phyloP scores from a whole-genome alignment of 2,113 vertebrate genomes.

The Aptenodytes forsteri region DNA sequence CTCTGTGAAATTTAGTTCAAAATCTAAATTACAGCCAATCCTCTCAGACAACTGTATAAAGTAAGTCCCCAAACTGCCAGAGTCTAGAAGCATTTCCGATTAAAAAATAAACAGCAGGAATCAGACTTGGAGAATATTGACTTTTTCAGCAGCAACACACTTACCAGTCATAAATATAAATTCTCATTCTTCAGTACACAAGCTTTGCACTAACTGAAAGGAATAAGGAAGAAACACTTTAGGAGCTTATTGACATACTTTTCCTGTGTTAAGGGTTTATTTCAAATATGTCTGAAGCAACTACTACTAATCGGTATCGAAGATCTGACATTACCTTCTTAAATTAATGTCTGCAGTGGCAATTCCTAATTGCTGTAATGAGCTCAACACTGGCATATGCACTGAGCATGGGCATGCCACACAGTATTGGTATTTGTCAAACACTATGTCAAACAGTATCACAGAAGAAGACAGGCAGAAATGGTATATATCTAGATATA shows the following conservation, averaged over 20 bases:
- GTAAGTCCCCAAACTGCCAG: background rate
- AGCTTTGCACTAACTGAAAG: background rate
- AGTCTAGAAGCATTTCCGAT: background rate
- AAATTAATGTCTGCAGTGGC: background rate
- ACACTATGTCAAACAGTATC: background rate
- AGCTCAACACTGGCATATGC: background rate
- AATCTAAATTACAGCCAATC: background rate
- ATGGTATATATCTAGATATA: background rate
- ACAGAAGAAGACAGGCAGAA: background rate
- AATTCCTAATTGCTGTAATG: background rate
- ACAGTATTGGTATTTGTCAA: background rate
- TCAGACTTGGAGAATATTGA: background rate
- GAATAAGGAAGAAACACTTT: background rate
- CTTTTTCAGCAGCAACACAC: background rate
- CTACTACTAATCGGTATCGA: background rate
- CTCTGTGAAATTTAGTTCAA: background rate
- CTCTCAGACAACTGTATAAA: background rate
- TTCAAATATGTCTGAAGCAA: background rate
- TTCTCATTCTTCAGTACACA: background rate
- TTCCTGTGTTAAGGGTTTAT: background rate
- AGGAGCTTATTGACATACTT: background rate
- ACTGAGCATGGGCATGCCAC: background rate
- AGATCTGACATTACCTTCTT: background rate
- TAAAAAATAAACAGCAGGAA: background rate
- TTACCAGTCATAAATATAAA: background rate